Conservation (phyloP, 2,113 vertebrate genomes). For the Cyprinus carpio region DNA sequence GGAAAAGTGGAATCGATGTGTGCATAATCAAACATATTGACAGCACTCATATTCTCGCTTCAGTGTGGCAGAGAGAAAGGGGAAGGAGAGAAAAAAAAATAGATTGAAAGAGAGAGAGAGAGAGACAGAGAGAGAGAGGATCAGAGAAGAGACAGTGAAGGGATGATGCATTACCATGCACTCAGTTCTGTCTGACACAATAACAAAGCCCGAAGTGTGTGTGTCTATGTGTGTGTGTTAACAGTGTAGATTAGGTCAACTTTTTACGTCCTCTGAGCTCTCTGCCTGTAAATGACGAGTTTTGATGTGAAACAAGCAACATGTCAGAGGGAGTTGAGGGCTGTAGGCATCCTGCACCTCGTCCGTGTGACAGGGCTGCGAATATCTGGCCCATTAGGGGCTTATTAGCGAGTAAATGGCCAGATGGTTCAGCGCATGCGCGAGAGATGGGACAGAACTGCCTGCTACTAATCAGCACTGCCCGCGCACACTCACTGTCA, state of each 20-base stretch:
- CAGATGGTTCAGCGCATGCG: conserved; percentile 99
- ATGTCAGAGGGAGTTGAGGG: conserved; percentile 99
- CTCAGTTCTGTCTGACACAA: conserved; percentile 93
- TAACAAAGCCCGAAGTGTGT: conserved; percentile 87
- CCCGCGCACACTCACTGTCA: conserved; percentile 98
- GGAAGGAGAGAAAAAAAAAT: conserved; percentile 76
- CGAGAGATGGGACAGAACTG: conserved; percentile 99
- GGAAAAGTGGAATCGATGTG: conserved; percentile 73
- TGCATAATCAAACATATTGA: conserved; percentile 81
- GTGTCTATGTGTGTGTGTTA: conserved; percentile 77
- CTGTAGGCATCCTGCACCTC: conserved; percentile 99
- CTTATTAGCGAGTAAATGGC: conserved; percentile 99
- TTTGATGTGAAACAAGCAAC: conserved; percentile 99
- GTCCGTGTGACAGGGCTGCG: conserved; percentile 99
- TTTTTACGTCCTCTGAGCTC: conserved; percentile 99
- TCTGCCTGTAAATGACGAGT: conserved; percentile 99
- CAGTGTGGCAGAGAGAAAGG: conserved; percentile 63
- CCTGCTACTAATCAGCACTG: conserved; percentile 99
- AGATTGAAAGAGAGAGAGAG: conserved; percentile 54
- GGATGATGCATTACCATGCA: conserved; percentile 99
- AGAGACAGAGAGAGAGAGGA: conserved; percentile 59
- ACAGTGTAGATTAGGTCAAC: conserved; percentile 99
- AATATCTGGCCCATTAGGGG: conserved; percentile 99
- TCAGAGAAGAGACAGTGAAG: conserved; percentile 54
- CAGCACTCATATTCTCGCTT: conserved; percentile 74